Base-by-base conservation (phyloP, 2,797 vertebrate species). In the Typhlichthys eigenmanni region DNA sequence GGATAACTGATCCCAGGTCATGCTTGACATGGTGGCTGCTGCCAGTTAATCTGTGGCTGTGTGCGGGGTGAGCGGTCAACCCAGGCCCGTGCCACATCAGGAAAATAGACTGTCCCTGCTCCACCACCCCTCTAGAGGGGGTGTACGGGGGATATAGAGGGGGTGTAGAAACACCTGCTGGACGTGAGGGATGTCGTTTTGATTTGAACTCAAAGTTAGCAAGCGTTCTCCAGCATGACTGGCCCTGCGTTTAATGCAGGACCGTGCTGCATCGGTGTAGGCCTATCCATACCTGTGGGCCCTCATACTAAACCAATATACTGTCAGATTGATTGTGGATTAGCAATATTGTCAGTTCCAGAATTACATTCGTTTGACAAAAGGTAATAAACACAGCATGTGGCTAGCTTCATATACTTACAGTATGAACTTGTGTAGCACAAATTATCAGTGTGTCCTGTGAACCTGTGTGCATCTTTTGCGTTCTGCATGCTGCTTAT, bases 61-160 rank as follows among this genome's bases (percentile, higher is more conserved):
- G 38, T 9, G 57, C 54, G 49, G 72, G 68, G 48, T 65, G 66
- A 53, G 72, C 64, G 76, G 86, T 89, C 87, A 83, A 67, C 68
- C 81, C 80, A 64, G 83, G 76, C 77, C 81, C 75, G 67, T 79
- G 74, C 85, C 84, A 89, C 86, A 80, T 90, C 87, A 88, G 88
- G 85, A n/a, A n/a, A n/a, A 19, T 19, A 19, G 19, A 19, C 75
- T 13, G 78, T 85, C 86, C 86, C 82, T 59, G 57, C 84, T 85
- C 79, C 77, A 81, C 71, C 79, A 81, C 85, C 84, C 76, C 83
- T 85, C 87, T 72, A 78, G 81, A 80, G 75, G 75, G 24, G 77
- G 79, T 60, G 71, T 50, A 6, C 32, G 75, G 56, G 69, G 76
- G 76, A 73, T 75, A 72, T 74, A 69, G 64, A 34, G 73, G 76